Evolutionary conservation across 2,797 vertebrate genomes (phyloP).

Genomic region (Triplophysa yarkandensis): DNA sequence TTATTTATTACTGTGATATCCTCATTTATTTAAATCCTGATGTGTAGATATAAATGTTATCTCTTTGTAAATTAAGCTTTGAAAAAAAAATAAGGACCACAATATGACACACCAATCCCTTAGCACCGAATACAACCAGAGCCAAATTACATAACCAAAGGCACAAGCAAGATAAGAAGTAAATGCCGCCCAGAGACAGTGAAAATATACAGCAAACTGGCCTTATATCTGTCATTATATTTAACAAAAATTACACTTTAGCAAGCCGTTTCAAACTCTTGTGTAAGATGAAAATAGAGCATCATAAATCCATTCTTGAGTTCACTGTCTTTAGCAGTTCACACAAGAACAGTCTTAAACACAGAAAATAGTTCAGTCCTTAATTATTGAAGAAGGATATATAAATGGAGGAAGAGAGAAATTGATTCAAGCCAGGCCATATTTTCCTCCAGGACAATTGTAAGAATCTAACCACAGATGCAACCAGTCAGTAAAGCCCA

Average conservation of each 20-base stretch:
- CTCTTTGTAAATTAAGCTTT: neutral
- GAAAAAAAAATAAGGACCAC: neutral
- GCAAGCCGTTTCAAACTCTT: neutral
- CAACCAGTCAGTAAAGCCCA: conserved; percentile 67
- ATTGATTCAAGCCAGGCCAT: conserved; percentile 17
- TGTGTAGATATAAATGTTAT: neutral
- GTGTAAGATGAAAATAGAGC: no score
- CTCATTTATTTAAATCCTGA: no score
- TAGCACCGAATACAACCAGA: conserved; percentile 32
- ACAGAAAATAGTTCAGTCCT: neutral
- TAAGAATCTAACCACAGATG: conserved; percentile 61
- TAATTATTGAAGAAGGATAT: conserved; percentile 16
- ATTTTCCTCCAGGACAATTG: conserved; percentile 69
- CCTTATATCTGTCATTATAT: neutral
- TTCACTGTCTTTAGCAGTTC: no score
- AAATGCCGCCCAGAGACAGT: conserved; percentile 4
- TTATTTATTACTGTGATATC: no score
- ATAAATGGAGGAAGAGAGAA: conserved; percentile 54
- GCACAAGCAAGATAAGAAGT: conserved; percentile 25
- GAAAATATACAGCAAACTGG: neutral
- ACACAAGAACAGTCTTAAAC: no score
- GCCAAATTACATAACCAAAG: conserved; percentile 12
- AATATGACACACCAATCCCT: conserved; percentile 13
- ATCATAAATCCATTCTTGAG: no score
- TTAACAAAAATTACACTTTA: neutral